These are phyloP conservation scores for Magallana ariakensis DNA, from an alignment of 1,140 invertebrate species.

Conservation along the genomic window DNA sequence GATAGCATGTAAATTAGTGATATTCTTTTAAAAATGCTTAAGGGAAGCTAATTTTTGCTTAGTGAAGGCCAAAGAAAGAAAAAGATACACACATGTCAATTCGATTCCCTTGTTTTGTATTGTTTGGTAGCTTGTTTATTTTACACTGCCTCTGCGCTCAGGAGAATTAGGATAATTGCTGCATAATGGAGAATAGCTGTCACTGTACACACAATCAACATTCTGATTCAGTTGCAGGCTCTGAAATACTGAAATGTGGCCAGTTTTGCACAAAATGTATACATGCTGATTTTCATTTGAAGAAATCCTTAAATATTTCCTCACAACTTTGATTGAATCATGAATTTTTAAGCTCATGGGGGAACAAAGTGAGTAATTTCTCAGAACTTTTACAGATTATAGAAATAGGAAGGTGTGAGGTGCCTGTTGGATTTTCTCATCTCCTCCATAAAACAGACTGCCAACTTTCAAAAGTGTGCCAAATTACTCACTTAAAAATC, in stretches of 20 bases:
- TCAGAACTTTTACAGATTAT: neutral
- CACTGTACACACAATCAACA: neutral
- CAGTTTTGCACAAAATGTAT: no score
- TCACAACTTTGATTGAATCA: no score
- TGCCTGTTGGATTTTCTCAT: neutral
- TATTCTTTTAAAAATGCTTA: no score
- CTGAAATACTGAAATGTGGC: no score
- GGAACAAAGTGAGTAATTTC: neutral
- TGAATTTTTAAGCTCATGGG: no score
- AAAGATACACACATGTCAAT: no score
- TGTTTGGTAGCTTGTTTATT: neutral
- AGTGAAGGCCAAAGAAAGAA: no score
- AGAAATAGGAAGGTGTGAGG: constrained; percentile 12
- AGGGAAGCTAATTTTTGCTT: no score
- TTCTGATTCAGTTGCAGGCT: neutral
- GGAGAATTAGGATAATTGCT: neutral
- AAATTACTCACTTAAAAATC: constrained; percentile 17
- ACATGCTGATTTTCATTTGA: no score
- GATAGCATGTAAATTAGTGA: neutral
- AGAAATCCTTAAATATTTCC: no score
- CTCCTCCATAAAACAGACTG: neutral
- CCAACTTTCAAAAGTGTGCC: neutral
- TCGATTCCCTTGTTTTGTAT: neutral
- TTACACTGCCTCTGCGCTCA: neutral
- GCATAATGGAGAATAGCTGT: constrained; percentile 1